Percentiles rank a stretch among this genome's conserved stretches.
These are phyloP conservation scores for Arbacia lixula DNA, from an alignment of 53 echinoderm and acorn worm species.

Conservation along the genomic window DNA sequence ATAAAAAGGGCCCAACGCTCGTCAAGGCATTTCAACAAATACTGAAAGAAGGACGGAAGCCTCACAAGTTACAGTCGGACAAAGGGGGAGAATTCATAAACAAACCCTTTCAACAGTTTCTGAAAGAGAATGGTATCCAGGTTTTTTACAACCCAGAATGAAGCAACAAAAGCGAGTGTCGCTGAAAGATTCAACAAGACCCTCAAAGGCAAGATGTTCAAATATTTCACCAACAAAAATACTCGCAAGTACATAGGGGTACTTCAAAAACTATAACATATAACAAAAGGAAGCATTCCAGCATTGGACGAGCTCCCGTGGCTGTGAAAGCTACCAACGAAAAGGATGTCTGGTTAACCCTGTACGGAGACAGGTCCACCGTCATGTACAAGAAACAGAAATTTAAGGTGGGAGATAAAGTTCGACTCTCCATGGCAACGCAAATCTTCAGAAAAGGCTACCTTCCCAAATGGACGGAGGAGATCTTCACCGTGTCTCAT, in stretches of 20 bases:
- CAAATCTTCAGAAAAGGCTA: conserved; percentile 73
- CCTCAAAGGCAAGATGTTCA: conserved; percentile 47
- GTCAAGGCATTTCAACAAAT: conserved; percentile 53
- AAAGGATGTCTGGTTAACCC: conserved; percentile 51
- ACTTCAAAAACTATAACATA: conserved; percentile 60
- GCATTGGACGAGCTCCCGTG: conserved; percentile 58
- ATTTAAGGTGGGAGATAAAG: conserved; percentile 60
- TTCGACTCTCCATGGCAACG: conserved; percentile 61
- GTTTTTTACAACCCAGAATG: conserved; percentile 65
- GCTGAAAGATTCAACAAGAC: conserved; percentile 66
- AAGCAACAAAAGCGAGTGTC: conserved; percentile 50
- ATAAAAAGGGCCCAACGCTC: conserved; percentile 61
- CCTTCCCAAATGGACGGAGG: conserved; percentile 71
- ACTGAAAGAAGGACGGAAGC: conserved; percentile 46
- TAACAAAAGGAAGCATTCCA: conserved; percentile 56
- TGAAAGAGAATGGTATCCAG: conserved; percentile 38
- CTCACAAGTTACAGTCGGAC: conserved; percentile 54
- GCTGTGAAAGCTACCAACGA: conserved; percentile 51
- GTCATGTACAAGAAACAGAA: not conserved
- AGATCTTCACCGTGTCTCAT: conserved; percentile 61
- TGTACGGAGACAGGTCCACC: conserved; percentile 26
- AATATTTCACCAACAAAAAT: conserved; percentile 55
- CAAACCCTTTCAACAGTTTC: conserved; percentile 14
- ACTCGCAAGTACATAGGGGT: conserved; percentile 55
- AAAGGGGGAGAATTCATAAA: conserved; percentile 76